These are phyloP conservation scores for cattle (Bos taurus) DNA, from an alignment of 2,113 vertebrate species.

Conservation along the genomic window DNA sequence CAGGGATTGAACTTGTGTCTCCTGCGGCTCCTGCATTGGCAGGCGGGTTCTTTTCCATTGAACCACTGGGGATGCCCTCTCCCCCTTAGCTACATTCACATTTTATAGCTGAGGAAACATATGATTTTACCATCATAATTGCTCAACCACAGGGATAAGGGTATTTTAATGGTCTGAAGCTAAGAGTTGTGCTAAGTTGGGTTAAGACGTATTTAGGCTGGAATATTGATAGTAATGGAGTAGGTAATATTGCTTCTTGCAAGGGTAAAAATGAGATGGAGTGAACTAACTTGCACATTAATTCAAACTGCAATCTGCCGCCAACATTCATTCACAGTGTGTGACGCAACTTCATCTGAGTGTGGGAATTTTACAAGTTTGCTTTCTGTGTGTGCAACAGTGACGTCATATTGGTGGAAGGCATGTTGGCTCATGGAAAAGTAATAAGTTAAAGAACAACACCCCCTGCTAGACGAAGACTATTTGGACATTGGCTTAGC, in stretches of 20 bases:
- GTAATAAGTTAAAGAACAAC: not conserved
- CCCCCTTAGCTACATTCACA: not conserved
- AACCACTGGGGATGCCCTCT: not conserved
- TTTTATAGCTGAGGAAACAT: not conserved
- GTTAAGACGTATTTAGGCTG: not conserved
- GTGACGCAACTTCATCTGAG: not conserved
- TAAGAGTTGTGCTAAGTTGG: not conserved
- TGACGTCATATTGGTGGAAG: not conserved
- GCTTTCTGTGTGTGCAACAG: not conserved
- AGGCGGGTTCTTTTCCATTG: not conserved
- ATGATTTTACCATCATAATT: not conserved
- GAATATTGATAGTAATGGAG: not conserved
- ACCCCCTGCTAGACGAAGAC: not conserved
- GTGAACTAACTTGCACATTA: not conserved
- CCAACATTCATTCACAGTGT: not conserved
- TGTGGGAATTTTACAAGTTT: not conserved
- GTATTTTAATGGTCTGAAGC: not conserved
- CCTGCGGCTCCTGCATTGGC: not conserved
- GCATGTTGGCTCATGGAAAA: not conserved
- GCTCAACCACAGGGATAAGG: not conserved
- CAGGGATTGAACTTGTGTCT: not conserved
- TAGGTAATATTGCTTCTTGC: not conserved
- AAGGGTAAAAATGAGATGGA: not conserved
- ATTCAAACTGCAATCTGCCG: not conserved
- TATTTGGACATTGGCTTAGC: not conserved